These are phyloP conservation scores for Hoplias malabaricus DNA, from an alignment of 2,113 vertebrate genomes.

Conservation along the genomic window DNA sequence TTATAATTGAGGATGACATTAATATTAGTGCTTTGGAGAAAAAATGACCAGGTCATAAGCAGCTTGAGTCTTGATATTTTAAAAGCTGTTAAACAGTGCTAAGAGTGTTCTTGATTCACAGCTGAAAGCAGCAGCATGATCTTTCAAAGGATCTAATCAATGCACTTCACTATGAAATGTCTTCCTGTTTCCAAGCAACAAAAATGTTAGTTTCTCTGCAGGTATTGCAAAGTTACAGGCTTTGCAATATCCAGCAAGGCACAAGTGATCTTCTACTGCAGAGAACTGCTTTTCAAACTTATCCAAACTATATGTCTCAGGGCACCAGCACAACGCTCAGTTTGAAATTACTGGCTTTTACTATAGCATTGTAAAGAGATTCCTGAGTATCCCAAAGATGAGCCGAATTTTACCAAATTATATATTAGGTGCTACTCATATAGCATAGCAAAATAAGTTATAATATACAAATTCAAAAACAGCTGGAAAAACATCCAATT, in stretches of 20 bases:
- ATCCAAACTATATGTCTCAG: not conserved
- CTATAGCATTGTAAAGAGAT: too few relatives aligned
- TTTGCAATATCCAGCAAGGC: not conserved
- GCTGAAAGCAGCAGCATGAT: not conserved
- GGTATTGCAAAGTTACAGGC: conserved; percentile 15
- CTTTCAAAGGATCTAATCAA: conserved; percentile 22
- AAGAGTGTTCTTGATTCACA: not conserved
- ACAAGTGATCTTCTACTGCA: not conserved
- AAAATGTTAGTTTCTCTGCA: conserved; percentile 4
- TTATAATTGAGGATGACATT: not conserved
- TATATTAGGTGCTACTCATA: not conserved
- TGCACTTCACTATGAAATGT: not conserved
- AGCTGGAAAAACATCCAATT: not conserved
- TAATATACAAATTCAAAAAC: not conserved
- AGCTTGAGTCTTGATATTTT: not conserved
- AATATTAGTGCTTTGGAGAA: not conserved
- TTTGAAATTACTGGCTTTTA: not conserved
- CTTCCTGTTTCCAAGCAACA: conserved; percentile 11
- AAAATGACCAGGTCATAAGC: not conserved
- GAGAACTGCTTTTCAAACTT: not conserved
- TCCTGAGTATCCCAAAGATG: not conserved
- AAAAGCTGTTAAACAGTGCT: not conserved
- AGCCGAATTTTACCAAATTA: not conserved
- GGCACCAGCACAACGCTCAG: not conserved
- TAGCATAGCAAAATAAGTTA: not conserved